phyloP scores from a whole-genome alignment of 2,888 invertebrate genomes.

The Steinernema hermaphroditum region DNA sequence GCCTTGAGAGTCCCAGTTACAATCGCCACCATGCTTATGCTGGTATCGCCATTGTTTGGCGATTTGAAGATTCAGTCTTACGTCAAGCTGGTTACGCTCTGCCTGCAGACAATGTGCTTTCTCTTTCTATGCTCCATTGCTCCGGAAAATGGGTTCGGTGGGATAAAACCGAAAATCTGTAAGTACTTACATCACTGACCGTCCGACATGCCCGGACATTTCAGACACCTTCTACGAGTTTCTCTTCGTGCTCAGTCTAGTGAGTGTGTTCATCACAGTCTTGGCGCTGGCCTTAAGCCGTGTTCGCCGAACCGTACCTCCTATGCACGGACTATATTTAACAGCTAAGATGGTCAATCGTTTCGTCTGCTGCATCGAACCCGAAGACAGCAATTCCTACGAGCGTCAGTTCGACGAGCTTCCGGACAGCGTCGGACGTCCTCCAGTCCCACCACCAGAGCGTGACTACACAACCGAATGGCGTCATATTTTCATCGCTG shows the following conservation, averaged over 20 bases:
- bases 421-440: conserved; percentile 17
- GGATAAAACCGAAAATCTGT: conserved; percentile 61
- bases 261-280: conserved; percentile 57
- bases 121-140: conserved; percentile 62
- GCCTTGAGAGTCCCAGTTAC: conserved; percentile 56
- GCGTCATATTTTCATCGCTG: conserved; percentile 62
- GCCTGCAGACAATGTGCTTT: conserved; percentile 62
- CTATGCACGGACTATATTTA: conserved; percentile 56
- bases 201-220: conserved; percentile 30
- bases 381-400: conserved; percentile 50
- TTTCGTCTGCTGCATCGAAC: conserved; percentile 61
- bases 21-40: conserved; percentile 58
- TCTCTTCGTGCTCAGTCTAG: conserved; percentile 54
- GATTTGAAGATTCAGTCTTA: conserved; percentile 60
- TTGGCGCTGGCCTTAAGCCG: conserved; percentile 58
- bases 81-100: conserved; percentile 57
- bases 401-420: conserved; percentile 31
- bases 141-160: conserved; percentile 60
- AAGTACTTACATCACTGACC: no score
- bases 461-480: conserved; percentile 61
- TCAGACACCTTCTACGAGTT: conserved; percentile 63
- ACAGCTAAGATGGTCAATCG: conserved; percentile 60
- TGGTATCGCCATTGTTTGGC: conserved; percentile 62
- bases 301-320: conserved; percentile 54
- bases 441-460: not conserved